These are phyloP conservation scores for Cranoglanis bouderius DNA, from an alignment of 2,113 vertebrate species.

Conservation along the genomic window DNA sequence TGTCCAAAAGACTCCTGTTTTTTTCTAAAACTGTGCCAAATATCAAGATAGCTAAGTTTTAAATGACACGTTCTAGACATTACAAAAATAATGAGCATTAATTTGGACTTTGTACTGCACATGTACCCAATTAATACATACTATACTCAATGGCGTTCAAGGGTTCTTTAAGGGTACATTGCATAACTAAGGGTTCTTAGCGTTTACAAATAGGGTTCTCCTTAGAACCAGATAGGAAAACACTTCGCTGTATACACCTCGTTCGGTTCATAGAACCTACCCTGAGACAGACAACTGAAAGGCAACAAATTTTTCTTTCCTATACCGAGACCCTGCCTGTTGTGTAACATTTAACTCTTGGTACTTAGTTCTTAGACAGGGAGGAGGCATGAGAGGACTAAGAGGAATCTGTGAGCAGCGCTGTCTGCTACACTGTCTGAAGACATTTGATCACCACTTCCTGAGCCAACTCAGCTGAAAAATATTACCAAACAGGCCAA, in stretches of 20 bases:
- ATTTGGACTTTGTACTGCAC: background rate
- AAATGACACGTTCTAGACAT: background rate
- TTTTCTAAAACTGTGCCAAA: background rate
- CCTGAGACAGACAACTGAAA: too few species aligned
- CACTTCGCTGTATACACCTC: too few species aligned
- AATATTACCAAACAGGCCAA: background rate
- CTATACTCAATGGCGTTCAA: background rate
- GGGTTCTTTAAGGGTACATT: background rate
- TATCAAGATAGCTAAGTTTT: too few species aligned
- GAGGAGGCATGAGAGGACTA: background rate
- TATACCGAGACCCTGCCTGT: background rate
- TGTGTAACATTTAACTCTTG: background rate
- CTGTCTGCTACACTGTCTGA: background rate
- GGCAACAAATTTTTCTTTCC: background rate
- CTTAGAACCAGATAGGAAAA: background rate
- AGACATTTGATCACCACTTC: background rate
- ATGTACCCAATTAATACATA: background rate
- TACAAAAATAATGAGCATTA: background rate
- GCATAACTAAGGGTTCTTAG: background rate
- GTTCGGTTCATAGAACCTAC: too few species aligned
- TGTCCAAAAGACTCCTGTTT: background rate
- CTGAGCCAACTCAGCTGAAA: background rate
- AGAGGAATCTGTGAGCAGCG: background rate
- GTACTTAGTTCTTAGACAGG: background rate
- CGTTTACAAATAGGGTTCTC: background rate